A percentile compares a stretch with the other conserved stretches of the same genome.
Evolutionary conservation across 2,797 vertebrate genomes (phyloP).

Genomic region (Anabacerthia variegaticeps): DNA sequence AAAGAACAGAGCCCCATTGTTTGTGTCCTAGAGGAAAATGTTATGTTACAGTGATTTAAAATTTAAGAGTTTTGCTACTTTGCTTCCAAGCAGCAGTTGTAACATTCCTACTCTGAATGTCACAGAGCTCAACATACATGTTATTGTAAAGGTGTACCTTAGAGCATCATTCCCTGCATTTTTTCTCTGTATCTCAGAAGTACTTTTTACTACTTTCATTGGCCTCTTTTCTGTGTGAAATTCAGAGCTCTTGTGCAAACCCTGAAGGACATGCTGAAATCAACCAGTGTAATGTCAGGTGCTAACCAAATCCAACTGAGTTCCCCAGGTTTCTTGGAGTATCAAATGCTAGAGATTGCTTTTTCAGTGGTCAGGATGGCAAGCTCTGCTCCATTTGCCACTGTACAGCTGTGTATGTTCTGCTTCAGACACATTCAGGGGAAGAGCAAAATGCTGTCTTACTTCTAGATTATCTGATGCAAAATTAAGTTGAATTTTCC

Average conservation of each 20-base stretch:
- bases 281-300: neutral
- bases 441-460: neutral
- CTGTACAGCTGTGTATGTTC: neutral
- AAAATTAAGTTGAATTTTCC: neutral
- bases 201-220: neutral
- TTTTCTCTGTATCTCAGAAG: neutral
- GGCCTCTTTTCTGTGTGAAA: neutral
- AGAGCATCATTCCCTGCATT: neutral
- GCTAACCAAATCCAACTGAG: neutral
- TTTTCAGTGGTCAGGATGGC: neutral
- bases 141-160: neutral
- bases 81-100: neutral
- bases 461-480: neutral
- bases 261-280: neutral
- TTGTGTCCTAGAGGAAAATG: neutral
- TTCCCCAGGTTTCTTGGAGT: neutral
- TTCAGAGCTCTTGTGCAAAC: neutral
- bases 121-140: fast-evolving
- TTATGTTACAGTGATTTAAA: neutral
- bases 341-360: neutral
- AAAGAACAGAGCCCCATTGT: neutral
- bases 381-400: neutral
- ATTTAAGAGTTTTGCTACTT: neutral
- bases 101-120: neutral
- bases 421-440: neutral